Evolutionary conservation across 2,888 invertebrate genomes (phyloP).

Genomic region (Tortrix viridana): DNA sequence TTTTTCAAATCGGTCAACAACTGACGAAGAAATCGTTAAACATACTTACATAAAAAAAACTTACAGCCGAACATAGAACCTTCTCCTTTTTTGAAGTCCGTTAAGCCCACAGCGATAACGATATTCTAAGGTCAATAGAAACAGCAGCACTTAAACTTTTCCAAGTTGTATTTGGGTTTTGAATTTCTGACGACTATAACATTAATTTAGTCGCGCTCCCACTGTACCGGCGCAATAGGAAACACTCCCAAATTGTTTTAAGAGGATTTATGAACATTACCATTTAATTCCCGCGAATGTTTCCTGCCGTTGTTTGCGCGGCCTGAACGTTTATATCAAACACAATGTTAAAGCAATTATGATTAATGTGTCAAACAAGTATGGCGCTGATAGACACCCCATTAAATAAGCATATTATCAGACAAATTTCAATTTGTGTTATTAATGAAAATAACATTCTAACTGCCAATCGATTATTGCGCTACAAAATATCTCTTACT

Average conservation of each 20-base stretch:
- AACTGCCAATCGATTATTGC: background rate
- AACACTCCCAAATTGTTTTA: conserved; percentile 34
- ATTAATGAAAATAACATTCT: background rate
- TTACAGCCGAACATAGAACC: too few species aligned
- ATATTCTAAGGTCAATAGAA: too few species aligned
- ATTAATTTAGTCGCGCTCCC: conserved; percentile 24
- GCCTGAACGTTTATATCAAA: conserved; percentile 25
- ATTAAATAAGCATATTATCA: conserved; percentile 28
- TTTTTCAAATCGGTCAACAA: too few species aligned
- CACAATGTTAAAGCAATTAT: conserved; percentile 29
- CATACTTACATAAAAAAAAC: too few species aligned
- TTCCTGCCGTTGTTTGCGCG: conserved; percentile 19
- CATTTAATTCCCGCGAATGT: conserved; percentile 25
- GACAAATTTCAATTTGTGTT: conserved; percentile 8
- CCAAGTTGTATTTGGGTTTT: too few species aligned
- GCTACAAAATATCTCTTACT: background rate
- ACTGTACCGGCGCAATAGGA: conserved; percentile 26
- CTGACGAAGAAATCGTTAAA: too few species aligned
- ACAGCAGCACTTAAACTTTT: too few species aligned
- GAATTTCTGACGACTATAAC: background rate
- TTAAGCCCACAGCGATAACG: too few species aligned
- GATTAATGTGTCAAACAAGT: conserved; percentile 26
- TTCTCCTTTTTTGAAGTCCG: too few species aligned
- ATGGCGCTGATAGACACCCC: conserved; percentile 32
- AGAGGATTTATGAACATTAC: conserved; percentile 35